Base-by-base conservation (phyloP, 1,140 invertebrate species). In the Helicorthomorpha holstii region DNA sequence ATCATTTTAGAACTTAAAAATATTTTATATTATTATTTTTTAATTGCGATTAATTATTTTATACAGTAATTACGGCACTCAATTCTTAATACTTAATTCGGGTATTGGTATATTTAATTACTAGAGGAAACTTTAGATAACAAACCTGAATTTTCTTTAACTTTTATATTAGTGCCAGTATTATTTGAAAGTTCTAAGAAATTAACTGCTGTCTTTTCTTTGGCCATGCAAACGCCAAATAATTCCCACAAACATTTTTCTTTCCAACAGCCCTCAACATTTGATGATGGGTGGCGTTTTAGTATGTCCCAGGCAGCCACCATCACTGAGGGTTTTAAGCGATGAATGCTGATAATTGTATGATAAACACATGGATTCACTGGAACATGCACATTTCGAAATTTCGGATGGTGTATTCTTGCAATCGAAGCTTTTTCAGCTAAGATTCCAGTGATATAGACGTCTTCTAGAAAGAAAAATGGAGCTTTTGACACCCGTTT, bases 401-500 rank as follows among this genome's bases (percentile, higher is more conserved):
- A 46, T 4, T 22, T 12, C 44, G 4, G 4, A 25, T 46, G 44
- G 19, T 46, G 19, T 12, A 46, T 7, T 4, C 44, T 4, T 7
- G 44, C 21, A 19, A 46, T 22, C 4, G 4, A 19, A 12, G 44
- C 44, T 25, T 46, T 46, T 22, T 46, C 7, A 22, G 44, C 44
- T 7, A 7, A 21, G 4, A 46, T 46, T 21, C 44, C 44, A 19
- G 44, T 46, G 4, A 46, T 25, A 25, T 22, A 46, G 44, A 46
- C 44, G 44, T 46, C 48, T 41, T 52, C 51, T 41, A 52, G n/a
- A 27, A 27, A 48, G 21, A 52, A 48, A 27, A 27, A 47, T 23
- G 45, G 44, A 2, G 47, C 3, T 25, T 12, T 7, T 2, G 21
- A 7, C 7, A 22, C 49, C 4, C 10, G 3, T 10, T 12, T 29